These are phyloP conservation scores for Pituophis catenifer DNA, from an alignment of 2,113 vertebrate species.

Conservation along the genomic window DNA sequence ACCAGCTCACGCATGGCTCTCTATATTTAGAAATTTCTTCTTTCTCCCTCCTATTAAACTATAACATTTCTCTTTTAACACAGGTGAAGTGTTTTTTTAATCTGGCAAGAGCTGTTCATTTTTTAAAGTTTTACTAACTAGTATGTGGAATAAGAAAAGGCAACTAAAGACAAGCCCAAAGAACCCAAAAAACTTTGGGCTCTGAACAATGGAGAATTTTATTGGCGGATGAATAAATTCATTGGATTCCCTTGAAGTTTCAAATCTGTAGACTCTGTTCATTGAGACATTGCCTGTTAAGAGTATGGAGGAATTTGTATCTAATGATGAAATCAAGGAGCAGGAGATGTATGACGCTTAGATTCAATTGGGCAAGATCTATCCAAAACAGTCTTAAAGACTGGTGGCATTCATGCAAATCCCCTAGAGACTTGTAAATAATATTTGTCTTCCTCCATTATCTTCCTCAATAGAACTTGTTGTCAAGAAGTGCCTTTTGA, in stretches of 20 bases:
- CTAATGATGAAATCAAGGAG: not conserved
- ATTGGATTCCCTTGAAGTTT: not conserved
- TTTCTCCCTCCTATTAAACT: not conserved
- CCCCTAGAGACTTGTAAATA: not conserved
- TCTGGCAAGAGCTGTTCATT: not conserved
- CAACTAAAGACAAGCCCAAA: not conserved
- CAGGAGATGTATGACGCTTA: not conserved
- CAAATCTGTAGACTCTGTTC: not conserved
- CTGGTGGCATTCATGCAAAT: not conserved
- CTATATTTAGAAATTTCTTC: not conserved
- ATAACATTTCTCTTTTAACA: not conserved
- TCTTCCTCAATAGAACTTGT: not conserved
- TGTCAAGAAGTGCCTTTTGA: not conserved
- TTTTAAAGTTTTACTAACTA: not conserved
- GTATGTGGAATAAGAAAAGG: not conserved
- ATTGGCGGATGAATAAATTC: not conserved
- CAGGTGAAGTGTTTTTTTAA: not conserved
- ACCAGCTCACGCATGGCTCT: not conserved
- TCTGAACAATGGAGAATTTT: not conserved
- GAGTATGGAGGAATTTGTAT: not conserved
- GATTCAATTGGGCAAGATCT: not conserved
- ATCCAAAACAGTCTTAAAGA: not conserved
- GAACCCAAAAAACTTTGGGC: not conserved
- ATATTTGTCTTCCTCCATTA: not conserved
- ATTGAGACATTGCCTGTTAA: not conserved